Evolutionary conservation across 2,113 vertebrate genomes (phyloP).

Genomic region (Corythornis vintsioides): DNA sequence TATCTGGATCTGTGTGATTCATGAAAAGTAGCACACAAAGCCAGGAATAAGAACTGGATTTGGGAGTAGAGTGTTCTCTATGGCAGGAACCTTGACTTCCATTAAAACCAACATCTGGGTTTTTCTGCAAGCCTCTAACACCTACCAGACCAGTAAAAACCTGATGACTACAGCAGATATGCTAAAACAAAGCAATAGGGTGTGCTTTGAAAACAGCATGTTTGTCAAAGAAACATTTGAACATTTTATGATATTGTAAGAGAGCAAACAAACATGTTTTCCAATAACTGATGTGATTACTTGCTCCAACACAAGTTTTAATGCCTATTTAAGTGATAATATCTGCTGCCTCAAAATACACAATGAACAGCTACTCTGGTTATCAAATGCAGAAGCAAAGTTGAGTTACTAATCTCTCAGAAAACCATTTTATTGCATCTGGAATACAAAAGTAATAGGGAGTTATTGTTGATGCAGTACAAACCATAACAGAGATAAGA

Average conservation of each 20-base stretch:
- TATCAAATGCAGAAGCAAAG: constrained; percentile 56
- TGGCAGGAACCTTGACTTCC: not conserved
- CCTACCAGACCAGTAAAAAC: not conserved
- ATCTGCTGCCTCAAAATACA: constrained; percentile 38
- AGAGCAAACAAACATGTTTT: constrained; percentile 48
- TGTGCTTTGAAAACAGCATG: not conserved
- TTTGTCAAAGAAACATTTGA: constrained; percentile 41
- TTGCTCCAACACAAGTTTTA: not conserved
- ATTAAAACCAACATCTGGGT: not conserved
- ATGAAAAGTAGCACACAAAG: not conserved
- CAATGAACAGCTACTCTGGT: constrained; percentile 29
- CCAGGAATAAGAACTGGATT: not conserved
- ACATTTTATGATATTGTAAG: constrained; percentile 14
- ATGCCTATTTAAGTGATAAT: constrained; percentile 46
- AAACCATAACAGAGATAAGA: not conserved
- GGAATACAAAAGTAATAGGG: not conserved
- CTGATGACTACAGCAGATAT: not conserved
- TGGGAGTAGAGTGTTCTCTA: not conserved
- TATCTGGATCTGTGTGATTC: not conserved
- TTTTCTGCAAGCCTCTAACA: not conserved
- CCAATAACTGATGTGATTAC: constrained; percentile 18
- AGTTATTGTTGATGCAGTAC: not conserved
- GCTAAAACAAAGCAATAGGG: not conserved
- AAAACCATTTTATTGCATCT: constrained; percentile 4
- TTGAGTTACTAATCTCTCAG: not conserved